Percentiles rank a stretch among this genome's conserved stretches.
phyloP scores from a whole-genome alignment of 2,113 vertebrate species.

The Gopherus evgoodei region DNA sequence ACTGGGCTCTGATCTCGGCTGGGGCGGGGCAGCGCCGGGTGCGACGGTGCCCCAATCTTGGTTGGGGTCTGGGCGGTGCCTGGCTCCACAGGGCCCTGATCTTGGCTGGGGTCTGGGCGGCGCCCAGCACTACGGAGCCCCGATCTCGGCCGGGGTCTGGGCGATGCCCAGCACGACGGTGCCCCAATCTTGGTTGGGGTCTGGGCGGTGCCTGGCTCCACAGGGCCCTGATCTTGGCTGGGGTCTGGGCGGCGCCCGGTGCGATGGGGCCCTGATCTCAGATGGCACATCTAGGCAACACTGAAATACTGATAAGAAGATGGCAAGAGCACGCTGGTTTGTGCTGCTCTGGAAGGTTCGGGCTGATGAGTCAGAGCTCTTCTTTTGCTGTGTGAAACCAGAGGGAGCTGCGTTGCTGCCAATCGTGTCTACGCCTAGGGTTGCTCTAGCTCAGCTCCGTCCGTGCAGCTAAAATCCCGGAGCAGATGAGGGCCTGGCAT shows the following conservation, averaged over 20 bases:
- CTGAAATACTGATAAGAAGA: neutral
- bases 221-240: too few relatives aligned
- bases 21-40: too few relatives aligned
- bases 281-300: neutral
- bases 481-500: neutral
- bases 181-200: too few relatives aligned
- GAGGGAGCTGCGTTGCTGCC: neutral
- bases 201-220: too few relatives aligned
- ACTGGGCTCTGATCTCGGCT: too few relatives aligned
- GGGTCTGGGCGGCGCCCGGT: too few relatives aligned
- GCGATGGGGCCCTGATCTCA: neutral
- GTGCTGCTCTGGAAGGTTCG: neutral
- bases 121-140: accelerated
- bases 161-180: too few relatives aligned
- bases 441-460: neutral
- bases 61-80: too few relatives aligned
- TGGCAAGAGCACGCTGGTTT: neutral
- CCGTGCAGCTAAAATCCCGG: neutral
- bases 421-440: neutral
- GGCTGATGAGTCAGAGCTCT: neutral
- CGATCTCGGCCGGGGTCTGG: too few relatives aligned
- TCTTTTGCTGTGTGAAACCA: neutral
- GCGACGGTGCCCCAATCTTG: too few relatives aligned
- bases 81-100: too few relatives aligned
- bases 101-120: too few relatives aligned